These are phyloP conservation scores for Talpa occidentalis DNA, from an alignment of 2,113 vertebrate genomes.

Conservation along the genomic window DNA sequence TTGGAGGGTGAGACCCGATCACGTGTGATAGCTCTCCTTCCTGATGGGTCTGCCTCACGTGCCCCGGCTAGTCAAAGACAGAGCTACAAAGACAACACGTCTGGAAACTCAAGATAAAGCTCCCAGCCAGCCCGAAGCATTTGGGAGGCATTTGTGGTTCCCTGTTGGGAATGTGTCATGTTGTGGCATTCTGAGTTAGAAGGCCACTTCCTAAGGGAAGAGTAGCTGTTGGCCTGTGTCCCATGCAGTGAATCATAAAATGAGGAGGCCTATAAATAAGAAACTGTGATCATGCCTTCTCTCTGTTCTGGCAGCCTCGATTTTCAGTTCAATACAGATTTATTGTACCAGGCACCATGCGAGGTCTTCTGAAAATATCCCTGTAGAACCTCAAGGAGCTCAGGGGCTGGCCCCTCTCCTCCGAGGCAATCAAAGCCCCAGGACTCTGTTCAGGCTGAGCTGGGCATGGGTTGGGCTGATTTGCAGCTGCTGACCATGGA, in stretches of 20 bases:
- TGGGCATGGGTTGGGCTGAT: neutral
- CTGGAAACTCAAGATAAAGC: neutral
- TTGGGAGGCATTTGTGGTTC: neutral
- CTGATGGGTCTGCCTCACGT: neutral
- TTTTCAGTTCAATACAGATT: neutral
- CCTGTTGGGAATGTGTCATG: neutral
- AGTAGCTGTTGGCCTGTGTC: neutral
- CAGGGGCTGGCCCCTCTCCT: neutral
- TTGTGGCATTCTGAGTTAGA: constrained; percentile 37
- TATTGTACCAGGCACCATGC: neutral
- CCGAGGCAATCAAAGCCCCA: neutral
- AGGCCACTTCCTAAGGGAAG: constrained; percentile 48
- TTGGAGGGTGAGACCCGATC: neutral
- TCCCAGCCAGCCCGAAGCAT: neutral
- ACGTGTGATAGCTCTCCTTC: neutral
- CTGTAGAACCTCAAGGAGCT: neutral
- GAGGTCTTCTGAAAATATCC: neutral
- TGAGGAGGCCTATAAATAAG: constrained; percentile 4
- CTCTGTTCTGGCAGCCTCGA: neutral
- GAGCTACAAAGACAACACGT: neutral
- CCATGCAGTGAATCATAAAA: constrained; percentile 16
- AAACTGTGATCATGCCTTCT: neutral
- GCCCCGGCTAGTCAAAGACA: neutral
- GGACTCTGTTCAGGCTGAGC: neutral
- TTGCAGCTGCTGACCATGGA: neutral